Percentiles rank a stretch among this genome's conserved stretches.
phyloP scores from a whole-genome alignment of 1,140 invertebrate species.

The Copidosoma floridanum region DNA sequence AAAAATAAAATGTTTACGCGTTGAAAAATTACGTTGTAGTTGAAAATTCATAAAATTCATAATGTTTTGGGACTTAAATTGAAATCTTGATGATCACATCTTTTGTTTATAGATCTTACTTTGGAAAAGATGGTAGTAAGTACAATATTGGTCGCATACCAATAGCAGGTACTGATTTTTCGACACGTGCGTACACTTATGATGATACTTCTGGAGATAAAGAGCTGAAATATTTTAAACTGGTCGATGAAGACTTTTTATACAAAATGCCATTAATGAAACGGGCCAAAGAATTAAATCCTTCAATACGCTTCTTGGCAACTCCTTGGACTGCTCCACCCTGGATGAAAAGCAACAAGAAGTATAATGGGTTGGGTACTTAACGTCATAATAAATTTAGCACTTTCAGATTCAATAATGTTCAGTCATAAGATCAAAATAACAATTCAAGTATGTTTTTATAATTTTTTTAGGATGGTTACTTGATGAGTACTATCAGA shows the following conservation, averaged over 20 bases:
- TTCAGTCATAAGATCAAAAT: too few species aligned
- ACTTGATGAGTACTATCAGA: slow-evolving; percentile 69
- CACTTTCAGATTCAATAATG: background rate
- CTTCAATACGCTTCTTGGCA: slow-evolving; percentile 59
- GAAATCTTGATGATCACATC: too few species aligned
- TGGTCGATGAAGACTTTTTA: slow-evolving; percentile 48
- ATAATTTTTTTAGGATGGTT: slow-evolving; percentile 54
- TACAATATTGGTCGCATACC: slow-evolving; percentile 66
- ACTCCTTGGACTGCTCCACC: slow-evolving; percentile 81
- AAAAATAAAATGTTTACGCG: too few species aligned
- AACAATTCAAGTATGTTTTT: too few species aligned
- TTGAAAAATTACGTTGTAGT: background rate
- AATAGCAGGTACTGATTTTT: slow-evolving; percentile 73
- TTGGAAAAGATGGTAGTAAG: slow-evolving; percentile 56
- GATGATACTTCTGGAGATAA: slow-evolving; percentile 58
- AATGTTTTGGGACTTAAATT: too few species aligned
- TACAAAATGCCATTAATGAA: slow-evolving; percentile 54
- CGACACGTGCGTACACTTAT: slow-evolving; percentile 68
- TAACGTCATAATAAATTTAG: background rate
- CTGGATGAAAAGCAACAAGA: slow-evolving; percentile 90
- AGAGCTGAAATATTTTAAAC: slow-evolving; percentile 41
- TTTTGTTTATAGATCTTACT: slow-evolving; percentile 49
- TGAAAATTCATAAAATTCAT: background rate
- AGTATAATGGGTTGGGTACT: slow-evolving; percentile 52
- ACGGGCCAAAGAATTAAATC: slow-evolving; percentile 36